phyloP scores from a whole-genome alignment of 1,140 invertebrate genomes.

The Drosophila repleta region DNA sequence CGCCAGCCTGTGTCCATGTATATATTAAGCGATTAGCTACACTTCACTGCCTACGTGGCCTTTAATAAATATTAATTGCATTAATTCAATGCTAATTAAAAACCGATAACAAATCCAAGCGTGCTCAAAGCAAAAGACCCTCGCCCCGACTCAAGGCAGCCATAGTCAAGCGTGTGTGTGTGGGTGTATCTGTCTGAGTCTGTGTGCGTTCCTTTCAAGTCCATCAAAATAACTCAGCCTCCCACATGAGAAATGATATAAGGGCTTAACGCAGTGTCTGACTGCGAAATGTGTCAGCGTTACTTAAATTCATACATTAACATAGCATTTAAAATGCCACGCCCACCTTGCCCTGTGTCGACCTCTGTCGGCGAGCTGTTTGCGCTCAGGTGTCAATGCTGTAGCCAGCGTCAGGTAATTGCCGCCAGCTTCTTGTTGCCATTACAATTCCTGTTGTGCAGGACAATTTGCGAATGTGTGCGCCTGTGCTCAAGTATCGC shows the following conservation, averaged over 20 bases:
- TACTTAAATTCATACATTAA: slow-evolving; percentile 51
- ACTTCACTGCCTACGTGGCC: slow-evolving; percentile 34
- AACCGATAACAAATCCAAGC: slow-evolving; percentile 52
- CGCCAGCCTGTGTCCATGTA: slow-evolving; percentile 18
- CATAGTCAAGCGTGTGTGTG: neutral
- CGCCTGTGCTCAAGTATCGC: slow-evolving; percentile 40
- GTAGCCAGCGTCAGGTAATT: slow-evolving; percentile 57
- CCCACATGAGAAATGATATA: neutral
- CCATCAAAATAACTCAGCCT: slow-evolving; percentile 30
- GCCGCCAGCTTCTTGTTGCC: slow-evolving; percentile 46
- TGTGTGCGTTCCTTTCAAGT: slow-evolving; percentile 4
- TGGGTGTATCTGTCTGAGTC: slow-evolving; percentile 7
- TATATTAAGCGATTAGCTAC: slow-evolving; percentile 59
- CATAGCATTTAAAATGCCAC: slow-evolving; percentile 44
- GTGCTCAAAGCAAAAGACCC: slow-evolving; percentile 18
- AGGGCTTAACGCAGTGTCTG: slow-evolving; percentile 17
- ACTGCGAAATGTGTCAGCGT: slow-evolving; percentile 46
- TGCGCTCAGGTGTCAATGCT: slow-evolving; percentile 58
- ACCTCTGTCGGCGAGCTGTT: neutral
- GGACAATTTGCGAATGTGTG: slow-evolving; percentile 67
- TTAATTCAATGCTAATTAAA: slow-evolving; percentile 71
- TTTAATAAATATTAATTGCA: slow-evolving; percentile 65
- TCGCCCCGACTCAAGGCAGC: neutral
- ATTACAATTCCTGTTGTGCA: slow-evolving; percentile 42
- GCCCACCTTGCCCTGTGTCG: neutral